Base-by-base conservation (phyloP, 2,797 vertebrate species). In the Anguilla megastoma region DNA sequence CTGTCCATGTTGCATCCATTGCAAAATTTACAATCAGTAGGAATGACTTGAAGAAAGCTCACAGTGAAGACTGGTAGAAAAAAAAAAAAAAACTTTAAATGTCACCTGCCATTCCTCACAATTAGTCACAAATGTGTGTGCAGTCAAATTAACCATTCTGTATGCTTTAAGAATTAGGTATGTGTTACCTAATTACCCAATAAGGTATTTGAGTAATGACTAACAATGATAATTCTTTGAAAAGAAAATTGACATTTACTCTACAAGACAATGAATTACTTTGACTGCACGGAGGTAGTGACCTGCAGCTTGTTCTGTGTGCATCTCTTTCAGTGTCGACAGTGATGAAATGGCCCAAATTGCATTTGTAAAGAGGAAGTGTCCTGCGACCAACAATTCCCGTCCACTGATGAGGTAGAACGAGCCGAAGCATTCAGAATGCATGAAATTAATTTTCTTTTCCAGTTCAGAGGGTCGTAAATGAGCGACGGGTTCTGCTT, bases 371-470 rank as follows among this genome's bases (percentile, higher is more conserved):
- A 48, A 48, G 79, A n/a, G 21, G 79, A 79, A 41, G 16, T 79
- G 74, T 79, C 41, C 45, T 82, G 18, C 36, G 1, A n/a, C 45
- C 45, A 10, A 48, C 45, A n/a, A 33, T 48, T 21, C 30, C 14
- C 18, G 24, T 9, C 18, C 79, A 82, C 79, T 76, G 74, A 48
- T 82, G 45, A 82, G 45, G 45, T n/a, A 48, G 41, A 48, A 50
- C 21, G 45, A 48, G 45, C 45, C 1, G 16, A 48, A 16, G 45
- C 79, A 66, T 82, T 48, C 8, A 82, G 79, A 82, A 82, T 82
- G 18, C 45, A 82, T 82, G 41, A 50, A 82, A 82, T 82, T 24
- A 48, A 82, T 48, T 21, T 79, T 82, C 74, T 76, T 82, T 82
- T 82, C 45, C 45, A 82, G 21, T n/a, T 82, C 41, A 48, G 45